Base-by-base conservation (phyloP, 2,888 invertebrate genomes). In the Clepsis dumicolana region DNA sequence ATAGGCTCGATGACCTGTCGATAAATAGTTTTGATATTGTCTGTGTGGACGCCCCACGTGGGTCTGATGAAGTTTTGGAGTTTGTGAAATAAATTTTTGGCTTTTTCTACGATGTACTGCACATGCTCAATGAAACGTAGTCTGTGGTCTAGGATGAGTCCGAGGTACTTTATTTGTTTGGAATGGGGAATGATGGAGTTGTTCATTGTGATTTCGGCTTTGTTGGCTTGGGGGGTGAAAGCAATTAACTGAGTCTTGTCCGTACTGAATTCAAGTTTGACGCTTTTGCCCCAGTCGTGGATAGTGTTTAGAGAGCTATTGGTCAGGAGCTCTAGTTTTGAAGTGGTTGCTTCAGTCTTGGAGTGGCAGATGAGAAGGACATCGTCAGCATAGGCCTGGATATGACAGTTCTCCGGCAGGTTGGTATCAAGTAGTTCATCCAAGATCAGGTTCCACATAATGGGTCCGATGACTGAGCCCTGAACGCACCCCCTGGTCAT, bases 401-500 rank as follows among this genome's bases (percentile, higher is more conserved):
- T 12, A 0, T 65, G 67, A 16, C 72, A 75, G 0, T 70, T 74
- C 0, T 1, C 2, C 0, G 72, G 74, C 2, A 72, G 25, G 0
- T 21, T 5, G 1, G 25, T 25, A 0, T 69, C 18, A 0, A 78
- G 70, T 0, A 79, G 73, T 1, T 73, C 69, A 18, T 80, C 76
- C 0, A 79, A 38, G 0, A 77, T 70, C 0, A 77, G 16, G 60
- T 78, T 78, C 79, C 78, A 77, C 0, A 77, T 16, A 0, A 59
- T 52, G 0, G 76, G 75, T 0, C 76, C 75, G 5, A 73, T 69
- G 0, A 67, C 60, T 0, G 78, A 77, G 0, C 78, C 79, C 59
- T 79, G 77, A 0, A 78, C 70, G 61, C 77, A 78, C 0, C 78
- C 77, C 44, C 59, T 75, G 3, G 72, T 66, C 61, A 71, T 74